Base-by-base conservation (phyloP, 2,113 vertebrate genomes). In the Pangasianodon hypophthalmus region DNA sequence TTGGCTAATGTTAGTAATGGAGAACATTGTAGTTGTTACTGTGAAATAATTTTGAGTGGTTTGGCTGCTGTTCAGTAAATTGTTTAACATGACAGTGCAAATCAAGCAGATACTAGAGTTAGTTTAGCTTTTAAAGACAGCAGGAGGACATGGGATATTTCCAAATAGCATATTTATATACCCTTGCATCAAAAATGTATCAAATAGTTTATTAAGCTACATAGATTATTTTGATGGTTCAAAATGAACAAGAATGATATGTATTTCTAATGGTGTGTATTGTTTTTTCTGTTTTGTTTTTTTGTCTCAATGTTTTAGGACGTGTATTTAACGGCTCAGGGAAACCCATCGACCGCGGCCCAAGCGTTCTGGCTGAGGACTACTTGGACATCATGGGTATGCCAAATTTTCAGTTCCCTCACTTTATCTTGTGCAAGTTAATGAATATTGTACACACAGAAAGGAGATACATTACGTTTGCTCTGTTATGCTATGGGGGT, bases 351-450 rank as follows among this genome's bases (percentile, higher is more conserved):
- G 96, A 97, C 92, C 95, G 96, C 0, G 96, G 96, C 3, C 96
- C 96, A 77, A 93, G 0, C 7, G 96, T 97, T 24, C 92, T 97
- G 91, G 96, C 96, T 85, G 96, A 97, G 89, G 96, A 97, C 92
- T 97, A 96, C 92, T 92, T 97, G 92, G 96, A 97, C 93, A 97
- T 97, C 88, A 97, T 96, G 96, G 96, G 96, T 97, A 95, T 14
- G 86, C 82, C 5, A 4, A 1, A 56, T n/a, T 18, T 60, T 85
- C 1, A 19, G n/a, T 24, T 84, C 60, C 26, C 11, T 48, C 13
- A 21, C 62, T 64, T 84, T 84, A 52, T 80, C 52, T 9, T 10
- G 6, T 75, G 41, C 19, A 75, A 41, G 19, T 46, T 46, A 24
- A 46, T 26, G 41, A 77, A 48, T 21, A 24, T 48, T 46, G 8